Percentiles rank a stretch among this genome's conserved stretches.
phyloP scores from a whole-genome alignment of 2,797 vertebrate species.

The Podarcis lilfordi region DNA sequence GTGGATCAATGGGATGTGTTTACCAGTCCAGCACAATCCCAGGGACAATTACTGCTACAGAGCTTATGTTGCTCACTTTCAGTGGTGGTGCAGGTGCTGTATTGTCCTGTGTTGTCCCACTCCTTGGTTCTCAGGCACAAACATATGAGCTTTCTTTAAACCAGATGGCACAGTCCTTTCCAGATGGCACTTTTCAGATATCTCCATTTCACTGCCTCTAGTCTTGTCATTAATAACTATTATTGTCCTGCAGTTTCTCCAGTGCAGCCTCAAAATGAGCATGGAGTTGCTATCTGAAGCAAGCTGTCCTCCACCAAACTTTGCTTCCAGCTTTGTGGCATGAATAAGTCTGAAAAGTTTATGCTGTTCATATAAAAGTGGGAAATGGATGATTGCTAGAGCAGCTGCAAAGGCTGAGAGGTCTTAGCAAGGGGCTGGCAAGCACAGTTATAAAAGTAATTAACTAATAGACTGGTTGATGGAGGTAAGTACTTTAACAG shows the following conservation, averaged over 20 bases:
- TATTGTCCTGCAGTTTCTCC: not conserved
- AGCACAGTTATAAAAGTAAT: not conserved
- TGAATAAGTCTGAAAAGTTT: not conserved
- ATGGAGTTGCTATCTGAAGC: not conserved
- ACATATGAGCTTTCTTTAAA: not conserved
- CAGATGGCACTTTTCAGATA: not conserved
- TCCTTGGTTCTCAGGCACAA: not conserved
- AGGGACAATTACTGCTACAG: not conserved
- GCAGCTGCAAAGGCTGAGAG: not conserved
- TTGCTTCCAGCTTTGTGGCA: not conserved
- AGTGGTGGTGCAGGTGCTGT: not conserved
- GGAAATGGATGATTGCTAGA: not conserved
- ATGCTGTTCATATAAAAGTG: not conserved
- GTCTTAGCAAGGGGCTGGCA: not conserved
- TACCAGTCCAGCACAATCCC: not conserved
- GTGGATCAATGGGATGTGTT: not conserved
- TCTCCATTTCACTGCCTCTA: not conserved
- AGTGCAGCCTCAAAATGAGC: not conserved
- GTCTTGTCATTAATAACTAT: not conserved
- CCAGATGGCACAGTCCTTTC: not conserved
- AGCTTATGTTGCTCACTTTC: too few relatives aligned
- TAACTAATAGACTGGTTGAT: not conserved
- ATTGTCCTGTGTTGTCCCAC: not conserved
- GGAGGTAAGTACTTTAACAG: not conserved
- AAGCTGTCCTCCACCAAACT: not conserved